phyloP scores from a whole-genome alignment of 2,888 invertebrate genomes.

The Prosopocoilus inquinatus region DNA sequence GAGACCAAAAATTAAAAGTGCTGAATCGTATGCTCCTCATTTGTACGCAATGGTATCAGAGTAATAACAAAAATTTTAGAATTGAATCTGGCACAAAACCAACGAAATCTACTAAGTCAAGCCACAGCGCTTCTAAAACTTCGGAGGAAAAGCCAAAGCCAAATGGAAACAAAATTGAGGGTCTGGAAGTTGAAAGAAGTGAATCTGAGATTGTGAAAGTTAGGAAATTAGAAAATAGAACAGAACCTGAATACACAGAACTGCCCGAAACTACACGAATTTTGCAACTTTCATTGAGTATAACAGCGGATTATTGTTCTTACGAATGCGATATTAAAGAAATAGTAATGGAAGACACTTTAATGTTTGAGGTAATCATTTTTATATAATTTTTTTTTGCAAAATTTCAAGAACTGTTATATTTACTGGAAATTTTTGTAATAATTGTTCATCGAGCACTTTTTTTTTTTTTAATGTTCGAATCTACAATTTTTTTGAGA shows the following conservation, averaged over 20 bases:
- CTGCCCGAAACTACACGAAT: constrained; percentile 36
- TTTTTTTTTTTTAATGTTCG: constrained; percentile 12
- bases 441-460: neutral
- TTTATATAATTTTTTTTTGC: too few relatives aligned
- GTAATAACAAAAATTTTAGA: too few relatives aligned
- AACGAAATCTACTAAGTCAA: too few relatives aligned
- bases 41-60: too few relatives aligned
- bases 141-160: too few relatives aligned
- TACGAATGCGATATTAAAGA: constrained; percentile 52
- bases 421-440: too few relatives aligned
- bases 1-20: too few relatives aligned
- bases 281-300: constrained; percentile 55
- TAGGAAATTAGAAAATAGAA: constrained; percentile 36
- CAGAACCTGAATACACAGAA: constrained; percentile 42
- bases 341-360: constrained; percentile 55
- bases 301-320: constrained; percentile 55
- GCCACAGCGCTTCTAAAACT: too few relatives aligned
- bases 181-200: neutral
- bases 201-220: constrained; percentile 8
- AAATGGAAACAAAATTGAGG: too few relatives aligned
- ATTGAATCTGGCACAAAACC: too few relatives aligned
- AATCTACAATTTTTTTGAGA: constrained; percentile 10
- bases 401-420: too few relatives aligned
- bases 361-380: constrained; percentile 53
- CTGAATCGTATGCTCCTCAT: too few relatives aligned